Evolutionary conservation across 2,113 vertebrate species (phyloP).

Genomic region (Etheostoma spectabile): DNA sequence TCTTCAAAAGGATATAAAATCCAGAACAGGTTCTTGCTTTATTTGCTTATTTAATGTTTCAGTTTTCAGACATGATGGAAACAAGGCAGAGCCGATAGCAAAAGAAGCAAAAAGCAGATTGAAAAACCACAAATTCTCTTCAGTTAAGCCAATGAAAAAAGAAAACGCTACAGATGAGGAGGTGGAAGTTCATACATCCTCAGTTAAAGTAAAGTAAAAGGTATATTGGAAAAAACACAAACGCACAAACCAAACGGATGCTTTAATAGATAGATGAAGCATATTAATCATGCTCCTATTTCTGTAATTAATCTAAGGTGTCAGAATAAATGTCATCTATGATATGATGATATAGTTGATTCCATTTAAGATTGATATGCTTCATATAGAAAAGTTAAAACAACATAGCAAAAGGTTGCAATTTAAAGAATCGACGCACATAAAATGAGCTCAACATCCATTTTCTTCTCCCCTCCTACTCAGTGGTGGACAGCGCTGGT

Average conservation of each 20-base stretch:
- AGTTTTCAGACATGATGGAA: not conserved
- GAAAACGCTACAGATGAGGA: not conserved
- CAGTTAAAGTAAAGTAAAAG: not conserved
- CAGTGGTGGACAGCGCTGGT: slow-evolving; percentile 45
- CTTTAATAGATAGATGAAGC: not conserved
- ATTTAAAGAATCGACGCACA: not conserved
- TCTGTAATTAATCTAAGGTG: not conserved
- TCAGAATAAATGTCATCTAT: not conserved
- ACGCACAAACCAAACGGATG: not conserved
- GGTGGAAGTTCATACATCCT: not conserved
- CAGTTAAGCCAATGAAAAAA: not conserved
- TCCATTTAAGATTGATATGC: too few species aligned
- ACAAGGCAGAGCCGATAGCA: not conserved
- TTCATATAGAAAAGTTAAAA: not conserved
- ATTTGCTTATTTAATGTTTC: not conserved
- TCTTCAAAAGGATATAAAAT: not conserved
- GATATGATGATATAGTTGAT: not conserved
- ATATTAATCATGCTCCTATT: not conserved
- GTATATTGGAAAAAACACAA: not conserved
- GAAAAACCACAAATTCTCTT: not conserved
- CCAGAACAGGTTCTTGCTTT: not conserved
- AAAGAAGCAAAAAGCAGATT: not conserved
- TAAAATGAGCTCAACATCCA: slow-evolving; percentile 17
- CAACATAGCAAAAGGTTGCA: not conserved
- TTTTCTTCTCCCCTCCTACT: slow-evolving; percentile 53